Conservation (phyloP, 2,888 invertebrate genomes). For the Hirtodrosophila duncani region DNA sequence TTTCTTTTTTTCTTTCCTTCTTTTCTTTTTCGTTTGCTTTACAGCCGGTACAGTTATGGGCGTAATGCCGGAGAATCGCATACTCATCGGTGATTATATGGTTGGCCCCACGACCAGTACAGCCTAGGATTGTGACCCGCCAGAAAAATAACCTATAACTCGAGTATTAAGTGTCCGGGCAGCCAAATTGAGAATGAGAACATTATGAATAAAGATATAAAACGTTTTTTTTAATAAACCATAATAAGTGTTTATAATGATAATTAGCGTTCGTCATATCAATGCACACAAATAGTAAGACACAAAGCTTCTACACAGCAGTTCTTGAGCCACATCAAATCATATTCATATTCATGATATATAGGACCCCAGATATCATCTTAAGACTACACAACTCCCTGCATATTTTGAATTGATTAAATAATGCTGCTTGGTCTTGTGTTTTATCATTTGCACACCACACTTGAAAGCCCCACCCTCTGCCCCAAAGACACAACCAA, state of each 20-base stretch:
- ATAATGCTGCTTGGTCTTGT: conserved; percentile 47
- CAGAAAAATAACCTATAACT: conserved; percentile 21
- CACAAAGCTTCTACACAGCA: conserved; percentile 2
- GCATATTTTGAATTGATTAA: conserved; percentile 22
- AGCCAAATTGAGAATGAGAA: conserved; percentile 2
- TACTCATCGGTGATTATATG: conserved; percentile 83
- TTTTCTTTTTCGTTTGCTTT: conserved; percentile 32
- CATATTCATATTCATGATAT: not conserved
- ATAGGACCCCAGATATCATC: conserved; percentile 24
- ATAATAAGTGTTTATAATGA: not conserved
- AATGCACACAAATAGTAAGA: conserved; percentile 38
- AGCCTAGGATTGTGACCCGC: conserved; percentile 41
- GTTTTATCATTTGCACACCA: conserved; percentile 45
- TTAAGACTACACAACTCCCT: conserved; percentile 18
- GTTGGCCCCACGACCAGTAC: conserved; percentile 80
- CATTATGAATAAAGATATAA: conserved; percentile 16
- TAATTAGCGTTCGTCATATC: conserved; percentile 61
- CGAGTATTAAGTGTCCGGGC: conserved; percentile 45
- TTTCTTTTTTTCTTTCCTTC: conserved; percentile 22
- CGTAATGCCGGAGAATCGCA: conserved; percentile 83
- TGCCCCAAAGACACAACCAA: conserved; percentile 10
- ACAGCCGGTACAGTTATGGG: conserved; percentile 80
- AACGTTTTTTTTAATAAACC: conserved; percentile 13
- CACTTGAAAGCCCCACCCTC: conserved; percentile 6
- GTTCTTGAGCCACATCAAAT: conserved; percentile 1